These are phyloP conservation scores for Saiga tatarica DNA, from an alignment of 2,113 vertebrate genomes.

Conservation along the genomic window DNA sequence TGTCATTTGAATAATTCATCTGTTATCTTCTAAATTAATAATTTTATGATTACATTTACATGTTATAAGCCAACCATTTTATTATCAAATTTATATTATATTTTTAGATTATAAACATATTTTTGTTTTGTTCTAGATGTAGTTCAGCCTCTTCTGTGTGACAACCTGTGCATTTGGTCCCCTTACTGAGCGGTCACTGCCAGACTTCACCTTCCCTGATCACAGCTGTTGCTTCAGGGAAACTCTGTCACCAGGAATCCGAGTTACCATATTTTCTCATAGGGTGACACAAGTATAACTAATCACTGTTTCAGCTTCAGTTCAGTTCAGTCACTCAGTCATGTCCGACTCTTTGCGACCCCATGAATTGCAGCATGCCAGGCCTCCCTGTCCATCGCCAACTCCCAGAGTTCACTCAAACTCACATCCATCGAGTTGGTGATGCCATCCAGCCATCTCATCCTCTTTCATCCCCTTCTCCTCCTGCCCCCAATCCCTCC, in stretches of 20 bases:
- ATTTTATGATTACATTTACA: neutral
- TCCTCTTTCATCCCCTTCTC: no score
- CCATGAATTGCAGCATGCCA: no score
- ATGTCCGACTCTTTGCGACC: accelerated
- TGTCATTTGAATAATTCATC: neutral
- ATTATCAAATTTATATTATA: neutral
- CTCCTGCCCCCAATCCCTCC: no score
- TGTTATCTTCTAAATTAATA: neutral
- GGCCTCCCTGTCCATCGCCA: no score
- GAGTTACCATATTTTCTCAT: neutral
- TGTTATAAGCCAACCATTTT: neutral
- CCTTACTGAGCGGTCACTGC: accelerated
- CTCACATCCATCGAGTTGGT: accelerated
- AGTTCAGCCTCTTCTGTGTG: neutral
- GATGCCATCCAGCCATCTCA: no score
- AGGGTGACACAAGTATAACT: neutral
- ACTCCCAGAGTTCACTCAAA: no score
- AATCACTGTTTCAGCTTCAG: neutral
- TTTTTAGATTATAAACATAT: neutral
- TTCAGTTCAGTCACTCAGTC: no score
- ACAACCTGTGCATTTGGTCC: accelerated
- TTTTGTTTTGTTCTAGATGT: neutral
- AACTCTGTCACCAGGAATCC: accelerated
- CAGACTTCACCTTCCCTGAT: neutral
- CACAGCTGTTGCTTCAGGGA: neutral